Base-by-base conservation (phyloP, 2,113 vertebrate genomes). In the Sakesphorus luctuosus region DNA sequence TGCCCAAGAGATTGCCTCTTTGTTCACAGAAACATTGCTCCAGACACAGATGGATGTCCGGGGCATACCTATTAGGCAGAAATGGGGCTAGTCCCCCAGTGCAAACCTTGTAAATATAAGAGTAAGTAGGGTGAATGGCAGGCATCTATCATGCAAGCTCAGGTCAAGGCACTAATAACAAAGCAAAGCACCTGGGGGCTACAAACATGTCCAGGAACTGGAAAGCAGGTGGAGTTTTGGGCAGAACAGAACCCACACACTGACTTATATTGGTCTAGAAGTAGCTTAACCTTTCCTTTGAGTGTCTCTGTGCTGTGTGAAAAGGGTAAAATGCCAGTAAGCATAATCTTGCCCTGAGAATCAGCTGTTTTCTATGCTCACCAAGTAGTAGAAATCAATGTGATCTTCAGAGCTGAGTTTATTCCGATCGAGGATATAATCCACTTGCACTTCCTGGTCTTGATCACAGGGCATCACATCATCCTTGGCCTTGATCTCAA, bases 321-420 rank as follows among this genome's bases (percentile, higher is more conserved):
- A 84, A 78, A 78, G 29, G 36, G 18, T 77, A 31, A 84, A 90
- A 68, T 25, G 5, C 14, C 47, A 84, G 38, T 20, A 76, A 53
- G 46, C 23, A 23, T 16, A 66, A 46, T 14, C 17, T 77, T 84
- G 55, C 40, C 71, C 76, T 36, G 7, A 62, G 19, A 78, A 58
- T 71, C 50, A 84, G 23, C 16, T 90, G 24, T 76, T 26, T 80
- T 86, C 72, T 82, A 5, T 40, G 28, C 98, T 98, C 69, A 98
- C 98, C 80, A 97, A 87, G 56, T 97, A 98, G 76, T 97, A 94
- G 93, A 98, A 97, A 82, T 75, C 68, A 65, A 97, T 9, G 31
- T 97, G 36, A 40, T 97, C 95, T 76, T 87, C 88, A 63, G 79
- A 53, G 35, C n/a, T 44, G 20, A 91, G 65, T 72, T 98, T 97